These are phyloP conservation scores for Streptopelia turtur DNA, from an alignment of 2,797 vertebrate species.

Conservation along the genomic window DNA sequence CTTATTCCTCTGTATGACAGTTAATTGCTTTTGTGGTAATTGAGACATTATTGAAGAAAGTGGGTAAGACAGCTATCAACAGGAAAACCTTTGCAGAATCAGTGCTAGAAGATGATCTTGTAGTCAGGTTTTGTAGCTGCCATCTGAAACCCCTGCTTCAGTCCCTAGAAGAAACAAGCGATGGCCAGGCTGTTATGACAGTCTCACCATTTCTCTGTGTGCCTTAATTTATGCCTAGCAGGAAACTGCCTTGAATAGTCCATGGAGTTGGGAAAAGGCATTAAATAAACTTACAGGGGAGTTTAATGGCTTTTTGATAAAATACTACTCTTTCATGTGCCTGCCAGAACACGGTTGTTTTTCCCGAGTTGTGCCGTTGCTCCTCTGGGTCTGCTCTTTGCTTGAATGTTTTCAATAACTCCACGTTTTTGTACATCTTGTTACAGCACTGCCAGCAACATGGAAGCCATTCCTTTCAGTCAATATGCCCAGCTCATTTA, in stretches of 20 bases:
- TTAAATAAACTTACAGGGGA: not conserved
- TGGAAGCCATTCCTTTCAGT: not conserved
- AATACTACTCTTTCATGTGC: not conserved
- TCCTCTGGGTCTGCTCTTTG: not conserved
- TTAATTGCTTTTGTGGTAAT: constrained; percentile 47
- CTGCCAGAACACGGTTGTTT: not conserved
- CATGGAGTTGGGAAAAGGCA: not conserved
- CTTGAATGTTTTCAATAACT: not conserved
- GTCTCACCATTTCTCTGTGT: not conserved
- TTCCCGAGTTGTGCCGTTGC: not conserved
- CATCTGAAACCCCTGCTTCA: not conserved
- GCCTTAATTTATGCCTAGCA: not conserved
- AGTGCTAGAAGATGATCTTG: accelerated
- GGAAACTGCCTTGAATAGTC: not conserved
- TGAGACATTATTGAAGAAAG: not conserved
- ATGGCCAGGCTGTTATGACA: not conserved
- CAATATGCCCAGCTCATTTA: not conserved
- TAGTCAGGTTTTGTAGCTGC: not conserved
- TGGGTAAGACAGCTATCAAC: not conserved
- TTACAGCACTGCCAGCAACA: not conserved
- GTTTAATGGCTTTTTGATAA: not conserved
- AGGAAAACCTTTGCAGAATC: not conserved
- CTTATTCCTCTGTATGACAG: not conserved
- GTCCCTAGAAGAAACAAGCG: not conserved
- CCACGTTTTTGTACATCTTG: not conserved